These are phyloP conservation scores for Cydia splendana DNA, from an alignment of 1,140 invertebrate genomes.

Conservation along the genomic window DNA sequence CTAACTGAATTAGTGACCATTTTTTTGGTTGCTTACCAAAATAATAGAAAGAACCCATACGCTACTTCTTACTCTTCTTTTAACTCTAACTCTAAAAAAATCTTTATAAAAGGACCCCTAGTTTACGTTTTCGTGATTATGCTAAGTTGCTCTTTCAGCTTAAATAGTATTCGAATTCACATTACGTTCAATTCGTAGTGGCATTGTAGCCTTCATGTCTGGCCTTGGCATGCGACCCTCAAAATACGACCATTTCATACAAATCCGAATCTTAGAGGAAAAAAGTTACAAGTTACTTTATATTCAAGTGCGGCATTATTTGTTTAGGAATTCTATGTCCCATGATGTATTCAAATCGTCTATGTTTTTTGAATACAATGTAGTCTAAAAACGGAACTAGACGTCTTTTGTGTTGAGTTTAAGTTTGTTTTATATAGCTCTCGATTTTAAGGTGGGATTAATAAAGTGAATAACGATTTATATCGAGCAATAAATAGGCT, in stretches of 20 bases:
- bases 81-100: neutral
- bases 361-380: constrained; percentile 2
- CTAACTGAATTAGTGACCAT: no score
- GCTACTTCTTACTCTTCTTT: no score
- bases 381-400: neutral
- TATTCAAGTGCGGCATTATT: neutral
- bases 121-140: neutral
- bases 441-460: neutral
- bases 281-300: constrained; percentile 6
- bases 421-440: neutral
- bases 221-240: constrained; percentile 10
- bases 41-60: no score
- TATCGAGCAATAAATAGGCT: no score
- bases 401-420: neutral
- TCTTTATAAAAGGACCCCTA: neutral
- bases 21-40: no score
- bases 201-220: neutral
- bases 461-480: neutral
- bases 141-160: neutral
- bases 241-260: constrained; percentile 1
- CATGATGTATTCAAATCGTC: constrained; percentile 1
- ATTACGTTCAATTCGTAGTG: neutral
- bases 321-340: neutral
- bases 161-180: neutral
- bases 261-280: neutral